These are phyloP conservation scores for Periophthalmus modestus DNA, from an alignment of 2,113 vertebrate genomes.

Conservation along the genomic window DNA sequence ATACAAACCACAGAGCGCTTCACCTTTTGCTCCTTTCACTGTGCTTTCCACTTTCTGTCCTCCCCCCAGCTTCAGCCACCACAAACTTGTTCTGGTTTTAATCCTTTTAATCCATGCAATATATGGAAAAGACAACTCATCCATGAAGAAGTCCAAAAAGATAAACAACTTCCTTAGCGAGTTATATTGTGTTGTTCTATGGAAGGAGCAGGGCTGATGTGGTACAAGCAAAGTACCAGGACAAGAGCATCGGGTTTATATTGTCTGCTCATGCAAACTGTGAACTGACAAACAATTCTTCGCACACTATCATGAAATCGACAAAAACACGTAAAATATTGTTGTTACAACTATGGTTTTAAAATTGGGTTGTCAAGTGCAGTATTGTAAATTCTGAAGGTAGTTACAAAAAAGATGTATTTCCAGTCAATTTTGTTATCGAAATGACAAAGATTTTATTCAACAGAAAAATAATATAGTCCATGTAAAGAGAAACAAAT, in stretches of 20 bases:
- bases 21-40: not conserved
- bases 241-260: constrained; percentile 16
- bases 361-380: too few species aligned
- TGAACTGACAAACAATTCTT: too few species aligned
- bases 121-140: constrained; percentile 30
- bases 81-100: constrained; percentile 35
- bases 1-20: not conserved
- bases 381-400: too few species aligned
- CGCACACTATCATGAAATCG: too few species aligned
- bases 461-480: too few species aligned
- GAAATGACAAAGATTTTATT: too few species aligned
- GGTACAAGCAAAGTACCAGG: constrained; percentile 26
- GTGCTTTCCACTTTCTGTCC: constrained; percentile 4
- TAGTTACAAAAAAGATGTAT: too few species aligned
- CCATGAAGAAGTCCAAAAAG: constrained; percentile 42
- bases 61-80: constrained; percentile 2
- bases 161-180: constrained; percentile 44
- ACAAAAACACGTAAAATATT: too few species aligned
- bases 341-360: too few species aligned
- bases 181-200: constrained; percentile 34
- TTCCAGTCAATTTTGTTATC: too few species aligned
- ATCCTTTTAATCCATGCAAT: constrained; percentile 58
- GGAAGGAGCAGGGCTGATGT: constrained; percentile 32
- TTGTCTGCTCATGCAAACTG: too few species aligned
- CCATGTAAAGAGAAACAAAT: too few species aligned